A percentile compares a stretch with the other conserved stretches of the same genome.
phyloP scores from a whole-genome alignment of 2,113 vertebrate species.

The Hyaena hyaena region DNA sequence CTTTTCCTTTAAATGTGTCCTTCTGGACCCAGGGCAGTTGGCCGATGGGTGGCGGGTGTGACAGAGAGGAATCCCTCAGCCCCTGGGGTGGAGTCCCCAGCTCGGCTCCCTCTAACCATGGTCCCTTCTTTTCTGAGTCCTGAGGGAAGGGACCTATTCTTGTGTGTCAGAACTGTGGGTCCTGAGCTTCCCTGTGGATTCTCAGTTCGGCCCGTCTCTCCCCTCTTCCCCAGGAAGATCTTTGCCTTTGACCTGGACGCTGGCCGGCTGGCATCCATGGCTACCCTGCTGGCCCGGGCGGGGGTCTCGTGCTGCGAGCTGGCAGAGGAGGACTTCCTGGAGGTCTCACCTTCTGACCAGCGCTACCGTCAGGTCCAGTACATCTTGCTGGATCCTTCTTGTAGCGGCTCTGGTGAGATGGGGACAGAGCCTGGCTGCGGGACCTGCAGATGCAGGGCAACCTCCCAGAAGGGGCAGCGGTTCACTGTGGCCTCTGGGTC shows the following conservation, averaged over 20 bases:
- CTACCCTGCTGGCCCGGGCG: slow-evolving; percentile 93
- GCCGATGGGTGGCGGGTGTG: not conserved
- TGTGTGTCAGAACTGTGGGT: not conserved
- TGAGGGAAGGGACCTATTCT: rapidly evolving
- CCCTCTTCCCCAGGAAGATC: slow-evolving; percentile 85
- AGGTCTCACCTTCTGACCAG: slow-evolving; percentile 86
- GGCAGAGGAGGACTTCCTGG: slow-evolving; percentile 94
- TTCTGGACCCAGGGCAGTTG: not conserved
- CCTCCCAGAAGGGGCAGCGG: not conserved
- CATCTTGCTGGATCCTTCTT: slow-evolving; percentile 96
- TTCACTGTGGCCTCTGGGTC: not conserved
- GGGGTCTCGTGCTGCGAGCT: slow-evolving; percentile 93
- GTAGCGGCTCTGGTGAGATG: slow-evolving; percentile 94
- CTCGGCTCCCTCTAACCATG: not conserved
- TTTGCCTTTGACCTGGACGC: slow-evolving; percentile 96
- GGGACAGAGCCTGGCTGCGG: rapidly evolving
- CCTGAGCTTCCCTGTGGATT: rapidly evolving
- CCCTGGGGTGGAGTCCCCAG: no score
- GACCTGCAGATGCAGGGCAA: not conserved
- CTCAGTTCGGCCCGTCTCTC: not conserved
- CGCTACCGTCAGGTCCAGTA: slow-evolving; percentile 90
- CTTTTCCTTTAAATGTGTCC: not conserved
- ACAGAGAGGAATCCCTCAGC: not conserved
- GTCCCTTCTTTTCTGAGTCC: not conserved
- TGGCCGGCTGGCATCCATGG: slow-evolving; percentile 94